Evolutionary conservation across 2,113 vertebrate species (phyloP), one percentile per base, ranked within the genome.

Genomic region (Phoxinus phoxinus): DNA sequence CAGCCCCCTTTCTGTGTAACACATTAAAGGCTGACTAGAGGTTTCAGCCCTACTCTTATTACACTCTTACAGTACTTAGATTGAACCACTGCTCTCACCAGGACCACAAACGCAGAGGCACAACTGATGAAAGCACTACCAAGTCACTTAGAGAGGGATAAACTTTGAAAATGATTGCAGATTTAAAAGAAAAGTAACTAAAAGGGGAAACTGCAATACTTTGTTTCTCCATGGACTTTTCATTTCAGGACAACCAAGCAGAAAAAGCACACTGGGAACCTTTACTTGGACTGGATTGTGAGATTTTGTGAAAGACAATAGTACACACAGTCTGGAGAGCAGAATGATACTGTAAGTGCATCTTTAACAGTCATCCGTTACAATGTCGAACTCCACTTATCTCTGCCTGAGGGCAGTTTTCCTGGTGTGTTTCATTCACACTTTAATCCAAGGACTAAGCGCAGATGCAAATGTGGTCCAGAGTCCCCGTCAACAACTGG

Each of bases 1-100:
- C 67, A 63, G 75, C 44, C 37, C 75, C 21, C 56, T 56, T 25
- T 72, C 8, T 67, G 32, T 67, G 32, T 56, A 61, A 37, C 2
- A n/a, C 88, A 91, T 88, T 91, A 90, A 91, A 91, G 86, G 80
- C 76, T 84, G 86, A 89, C 32, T 84, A 21, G 30, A 12, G 32
- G 25, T 13, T 75, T 86, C 37, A 73, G 11, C 19, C 48, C 27
- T 65, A 58, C 74, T 86, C 81, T 7, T 56, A 17, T 83, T 72
- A 73, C 81, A 4, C 46, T 21, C 73, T 76, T 51, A 80, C n/a
- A 13, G 80, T 84, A 82, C 30, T 35, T 30, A 86, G 23, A 19
- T 74, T 19, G 74, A 83, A 69, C n/a, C 73, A 59, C 75, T 81
- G 85, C 87, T 86, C 65, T 76, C 21, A 69, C 44, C 79, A 53